Evolutionary conservation across 2,113 vertebrate genomes (phyloP), one percentile per base, ranked within the genome.

Genomic region (Lepisosteus oculatus): DNA sequence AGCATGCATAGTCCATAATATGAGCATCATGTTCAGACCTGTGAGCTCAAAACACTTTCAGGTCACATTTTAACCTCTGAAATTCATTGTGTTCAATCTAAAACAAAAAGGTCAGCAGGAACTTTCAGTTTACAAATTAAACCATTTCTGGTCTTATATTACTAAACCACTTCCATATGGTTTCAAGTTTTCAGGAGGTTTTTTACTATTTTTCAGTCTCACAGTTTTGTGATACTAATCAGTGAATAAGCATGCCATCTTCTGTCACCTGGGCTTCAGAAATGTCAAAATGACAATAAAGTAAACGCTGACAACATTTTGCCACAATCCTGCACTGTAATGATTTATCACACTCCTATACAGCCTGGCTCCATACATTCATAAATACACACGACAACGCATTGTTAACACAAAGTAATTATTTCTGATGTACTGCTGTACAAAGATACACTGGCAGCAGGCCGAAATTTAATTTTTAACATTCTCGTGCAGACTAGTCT

Each of bases 61-160:
- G 63, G 77, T 68, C 68, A 74, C 65, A 72, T 70, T 65, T 67
- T 44, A 77, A 68, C 65, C 68, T 78, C 72, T 75, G 51, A 62
- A 72, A 76, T 70, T 78, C 74, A 65, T 67, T 9, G 66, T 62
- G 71, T 77, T 65, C 63, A 56, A 69, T 76, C 72, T 78, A 74
- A 69, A 76, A 70, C 59, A 63, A 74, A 69, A 65, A 29, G 68
- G 59, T 77, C 59, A 71, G 74, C 65, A 74, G 74, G 74, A 78
- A 75, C 74, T 75, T 69, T 78, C 77, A 77, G 81, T 71, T 77
- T 76, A 80, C 78, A 82, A 78, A 75, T 80, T 75, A 82, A 78
- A 71, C 80, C 70, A 82, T 82, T 80, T 78, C 76, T 76, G 76
- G 70, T 73, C 77, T 51, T 51, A 51, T 51, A 51, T 51, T 51